phyloP scores from a whole-genome alignment of 2,888 invertebrate genomes.

The Philaethria dido region DNA sequence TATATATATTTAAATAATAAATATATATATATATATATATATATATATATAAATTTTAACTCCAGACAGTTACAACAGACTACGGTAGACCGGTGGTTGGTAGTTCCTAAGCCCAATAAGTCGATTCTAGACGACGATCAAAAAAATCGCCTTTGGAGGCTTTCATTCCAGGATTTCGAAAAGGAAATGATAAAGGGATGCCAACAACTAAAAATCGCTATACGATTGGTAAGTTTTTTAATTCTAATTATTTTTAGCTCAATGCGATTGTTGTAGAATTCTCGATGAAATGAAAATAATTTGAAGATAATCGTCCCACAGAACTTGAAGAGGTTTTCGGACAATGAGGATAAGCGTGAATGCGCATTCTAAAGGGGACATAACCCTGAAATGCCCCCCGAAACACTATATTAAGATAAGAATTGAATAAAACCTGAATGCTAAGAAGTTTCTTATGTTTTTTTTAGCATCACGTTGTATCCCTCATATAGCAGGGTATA shows the following conservation, averaged over 20 bases:
- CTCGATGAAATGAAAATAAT: too few relatives aligned
- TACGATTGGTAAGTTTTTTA: constrained; percentile 62
- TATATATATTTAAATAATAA: too few relatives aligned
- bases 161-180: constrained; percentile 84
- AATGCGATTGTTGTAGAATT: background rate
- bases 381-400: too few relatives aligned
- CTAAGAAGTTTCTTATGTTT: too few relatives aligned
- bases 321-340: too few relatives aligned
- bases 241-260: background rate
- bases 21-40: too few relatives aligned
- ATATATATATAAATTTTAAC: background rate
- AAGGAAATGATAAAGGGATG: constrained; percentile 74
- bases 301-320: too few relatives aligned
- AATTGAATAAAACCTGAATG: too few relatives aligned
- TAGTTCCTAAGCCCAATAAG: constrained; percentile 80
- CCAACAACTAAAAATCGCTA: constrained; percentile 69
- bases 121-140: constrained; percentile 46
- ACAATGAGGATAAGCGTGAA: too few relatives aligned
- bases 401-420: too few relatives aligned
- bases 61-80: constrained; percentile 48
- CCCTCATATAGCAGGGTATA: background rate
- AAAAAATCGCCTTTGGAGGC: constrained; percentile 76
- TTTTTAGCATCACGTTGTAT: too few relatives aligned
- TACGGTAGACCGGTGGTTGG: constrained; percentile 69
- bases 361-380: too few relatives aligned